Evolutionary conservation across 2,797 vertebrate species (phyloP).

Genomic region (Natrix natrix): DNA sequence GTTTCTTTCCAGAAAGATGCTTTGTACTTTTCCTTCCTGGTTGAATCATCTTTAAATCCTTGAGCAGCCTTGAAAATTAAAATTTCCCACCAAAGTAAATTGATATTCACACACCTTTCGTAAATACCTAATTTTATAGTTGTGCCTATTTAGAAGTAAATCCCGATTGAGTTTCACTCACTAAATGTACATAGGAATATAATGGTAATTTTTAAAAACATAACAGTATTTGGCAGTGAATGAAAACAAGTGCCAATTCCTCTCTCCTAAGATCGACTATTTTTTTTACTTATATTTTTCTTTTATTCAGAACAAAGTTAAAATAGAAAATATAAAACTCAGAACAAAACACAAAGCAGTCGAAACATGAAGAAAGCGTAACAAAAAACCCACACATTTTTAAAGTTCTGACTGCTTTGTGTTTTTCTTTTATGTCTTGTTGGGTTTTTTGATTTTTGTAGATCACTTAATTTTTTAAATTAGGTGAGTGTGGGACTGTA

Average conservation of each 20-base stretch:
- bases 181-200: neutral
- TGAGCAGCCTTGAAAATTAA: neutral
- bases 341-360: neutral
- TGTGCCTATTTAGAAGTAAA: neutral
- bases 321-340: neutral
- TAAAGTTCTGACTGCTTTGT: neutral
- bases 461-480: neutral
- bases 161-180: neutral
- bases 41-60: neutral
- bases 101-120: neutral
- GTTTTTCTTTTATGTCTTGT: neutral
- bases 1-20: neutral
- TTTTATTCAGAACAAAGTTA: neutral
- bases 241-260: neutral
- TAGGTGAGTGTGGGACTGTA: neutral
- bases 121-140: neutral
- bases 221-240: neutral
- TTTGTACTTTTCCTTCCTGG: neutral
- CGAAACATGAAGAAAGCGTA: neutral
- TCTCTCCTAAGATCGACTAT: accelerated
- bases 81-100: neutral
- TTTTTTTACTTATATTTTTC: neutral
- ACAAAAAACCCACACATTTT: neutral
- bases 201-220: neutral
- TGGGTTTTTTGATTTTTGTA: neutral